Evolutionary conservation across 2,888 invertebrate genomes (phyloP).

Genomic region (Agrochola lychnidis): DNA sequence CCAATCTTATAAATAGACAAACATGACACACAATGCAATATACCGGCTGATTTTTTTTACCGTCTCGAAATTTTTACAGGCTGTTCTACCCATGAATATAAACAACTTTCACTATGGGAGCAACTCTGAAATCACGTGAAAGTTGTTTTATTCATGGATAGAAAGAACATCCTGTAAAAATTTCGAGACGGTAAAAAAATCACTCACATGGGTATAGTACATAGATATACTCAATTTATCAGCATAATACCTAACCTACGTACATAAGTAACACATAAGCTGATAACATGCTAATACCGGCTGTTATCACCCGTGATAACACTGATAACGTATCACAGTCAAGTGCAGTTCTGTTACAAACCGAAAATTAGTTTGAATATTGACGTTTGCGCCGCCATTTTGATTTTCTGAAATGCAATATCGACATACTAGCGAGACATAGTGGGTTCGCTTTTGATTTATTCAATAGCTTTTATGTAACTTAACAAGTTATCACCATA

Average conservation of each 20-base stretch:
- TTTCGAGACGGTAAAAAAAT: too few relatives aligned
- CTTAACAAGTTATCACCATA: background rate
- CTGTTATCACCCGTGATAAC: slow-evolving; percentile 62
- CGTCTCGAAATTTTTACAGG: too few relatives aligned
- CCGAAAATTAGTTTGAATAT: slow-evolving; percentile 58
- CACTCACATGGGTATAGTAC: too few relatives aligned
- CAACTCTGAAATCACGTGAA: too few relatives aligned
- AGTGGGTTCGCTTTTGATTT: background rate
- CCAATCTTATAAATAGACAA: background rate
- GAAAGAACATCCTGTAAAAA: too few relatives aligned
- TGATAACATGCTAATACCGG: slow-evolving; percentile 62
- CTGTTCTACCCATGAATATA: too few relatives aligned
- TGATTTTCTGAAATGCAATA: slow-evolving; percentile 37
- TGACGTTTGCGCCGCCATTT: slow-evolving; percentile 56
- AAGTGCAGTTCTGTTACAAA: slow-evolving; percentile 55
- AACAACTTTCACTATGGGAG: too few relatives aligned
- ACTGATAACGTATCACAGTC: slow-evolving; percentile 63
- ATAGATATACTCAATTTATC: slow-evolving; percentile 22
- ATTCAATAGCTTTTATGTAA: background rate
- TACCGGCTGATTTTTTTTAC: too few relatives aligned
- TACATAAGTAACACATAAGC: slow-evolving; percentile 39
- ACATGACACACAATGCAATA: background rate
- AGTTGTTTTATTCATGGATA: too few relatives aligned
- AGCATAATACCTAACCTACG: slow-evolving; percentile 31
- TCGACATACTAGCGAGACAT: background rate